Evolutionary conservation across 2,888 invertebrate species (phyloP).

Genomic region (Dryobota labecula): DNA sequence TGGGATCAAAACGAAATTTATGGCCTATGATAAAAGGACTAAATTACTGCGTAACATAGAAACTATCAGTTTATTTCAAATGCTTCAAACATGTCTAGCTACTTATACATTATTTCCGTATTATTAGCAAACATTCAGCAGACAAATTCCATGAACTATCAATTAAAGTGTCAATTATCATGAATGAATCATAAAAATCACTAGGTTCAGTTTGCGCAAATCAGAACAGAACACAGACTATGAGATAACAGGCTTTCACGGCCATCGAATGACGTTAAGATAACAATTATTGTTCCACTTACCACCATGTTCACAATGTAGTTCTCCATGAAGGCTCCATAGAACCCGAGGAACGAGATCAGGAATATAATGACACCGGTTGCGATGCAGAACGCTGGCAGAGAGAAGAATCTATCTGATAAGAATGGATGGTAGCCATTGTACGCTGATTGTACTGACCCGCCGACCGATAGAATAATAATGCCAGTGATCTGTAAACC

Average conservation of each 20-base stretch:
- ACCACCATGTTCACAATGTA: conserved; percentile 95
- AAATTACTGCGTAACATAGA: conserved; percentile 20
- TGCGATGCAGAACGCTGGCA: conserved; percentile 93
- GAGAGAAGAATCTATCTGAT: conserved; percentile 92
- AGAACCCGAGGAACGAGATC: conserved; percentile 96
- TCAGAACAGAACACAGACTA: conserved; percentile 33
- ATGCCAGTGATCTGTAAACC: conserved; percentile 94
- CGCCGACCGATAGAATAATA: conserved; percentile 93
- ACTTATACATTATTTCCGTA: not conserved
- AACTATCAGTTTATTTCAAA: conserved; percentile 7
- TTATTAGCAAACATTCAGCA: not conserved
- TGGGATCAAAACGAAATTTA: conserved; percentile 36
- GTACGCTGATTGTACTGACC: conserved; percentile 92
- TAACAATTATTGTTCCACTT: conserved; percentile 76
- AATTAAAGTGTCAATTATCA: conserved; percentile 55
- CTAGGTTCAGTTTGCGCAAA: conserved; percentile 29
- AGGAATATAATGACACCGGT: conserved; percentile 93
- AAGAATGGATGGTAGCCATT: conserved; percentile 92
- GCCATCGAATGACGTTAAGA: conserved; percentile 47
- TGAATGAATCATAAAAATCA: conserved; percentile 35
- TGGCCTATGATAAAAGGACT: conserved; percentile 6
- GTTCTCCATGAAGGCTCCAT: conserved; percentile 96
- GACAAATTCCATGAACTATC: conserved; percentile 21
- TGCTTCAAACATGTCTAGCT: not conserved
- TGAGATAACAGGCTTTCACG: conserved; percentile 56